Conservation (phyloP, 1,140 invertebrate genomes). For the Spodoptera frugiperda region DNA sequence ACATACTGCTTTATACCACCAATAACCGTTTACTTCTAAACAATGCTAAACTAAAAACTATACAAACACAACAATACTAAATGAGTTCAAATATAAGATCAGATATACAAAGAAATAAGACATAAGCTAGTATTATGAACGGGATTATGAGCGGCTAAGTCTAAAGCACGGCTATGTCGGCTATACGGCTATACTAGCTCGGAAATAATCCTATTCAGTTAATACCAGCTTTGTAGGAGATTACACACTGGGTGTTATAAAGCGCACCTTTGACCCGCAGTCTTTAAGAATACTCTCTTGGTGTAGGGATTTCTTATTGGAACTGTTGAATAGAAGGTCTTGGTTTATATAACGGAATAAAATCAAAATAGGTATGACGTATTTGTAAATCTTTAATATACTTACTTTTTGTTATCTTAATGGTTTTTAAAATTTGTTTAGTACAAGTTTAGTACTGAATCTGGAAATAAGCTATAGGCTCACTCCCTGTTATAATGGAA, state of each 20-base stretch:
- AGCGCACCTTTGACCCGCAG: background rate
- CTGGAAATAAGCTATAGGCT: too few species aligned
- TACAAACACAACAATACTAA: background rate
- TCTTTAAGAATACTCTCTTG: too few species aligned
- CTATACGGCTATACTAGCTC: constrained; percentile 4
- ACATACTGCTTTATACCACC: background rate
- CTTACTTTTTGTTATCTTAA: too few species aligned
- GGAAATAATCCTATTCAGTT: constrained; percentile 18
- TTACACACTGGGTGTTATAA: constrained; percentile 10
- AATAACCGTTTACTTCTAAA: background rate
- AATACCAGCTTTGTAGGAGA: constrained; percentile 10
- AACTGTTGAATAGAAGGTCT: too few species aligned
- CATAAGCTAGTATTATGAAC: constrained; percentile 32
- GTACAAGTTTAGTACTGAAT: too few species aligned
- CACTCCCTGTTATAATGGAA: too few species aligned
- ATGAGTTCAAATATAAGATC: background rate
- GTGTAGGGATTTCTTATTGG: too few species aligned
- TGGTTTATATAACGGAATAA: too few species aligned
- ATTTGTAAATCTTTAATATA: too few species aligned
- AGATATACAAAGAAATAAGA: constrained; percentile 14
- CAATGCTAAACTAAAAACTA: background rate
- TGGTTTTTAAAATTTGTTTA: too few species aligned
- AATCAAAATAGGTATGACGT: too few species aligned
- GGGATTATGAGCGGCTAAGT: constrained; percentile 22
- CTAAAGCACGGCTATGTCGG: constrained; percentile 4